A percentile compares a stretch with the other conserved stretches of the same genome.
These are phyloP conservation scores for Sitobion miscanthi DNA, from an alignment of 1,140 invertebrate genomes.

Conservation along the genomic window DNA sequence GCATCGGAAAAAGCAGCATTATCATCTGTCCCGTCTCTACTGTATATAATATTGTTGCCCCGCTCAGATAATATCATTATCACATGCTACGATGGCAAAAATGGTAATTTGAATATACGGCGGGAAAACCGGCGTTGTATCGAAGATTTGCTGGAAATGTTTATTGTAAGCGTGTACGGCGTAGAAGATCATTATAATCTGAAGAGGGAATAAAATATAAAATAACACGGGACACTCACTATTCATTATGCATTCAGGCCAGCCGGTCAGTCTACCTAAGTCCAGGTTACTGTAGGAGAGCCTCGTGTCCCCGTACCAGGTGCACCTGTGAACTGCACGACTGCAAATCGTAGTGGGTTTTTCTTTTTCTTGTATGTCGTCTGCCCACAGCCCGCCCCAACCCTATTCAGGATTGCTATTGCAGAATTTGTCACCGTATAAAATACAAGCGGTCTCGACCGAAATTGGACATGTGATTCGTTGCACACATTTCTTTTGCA, in stretches of 20 bases:
- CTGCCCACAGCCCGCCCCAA: not conserved
- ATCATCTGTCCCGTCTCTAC: not conserved
- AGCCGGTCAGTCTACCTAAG: not conserved
- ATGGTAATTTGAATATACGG: not conserved
- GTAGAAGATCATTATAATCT: not conserved
- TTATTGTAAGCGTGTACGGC: not conserved
- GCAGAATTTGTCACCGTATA: not conserved
- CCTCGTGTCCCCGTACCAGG: too few species aligned
- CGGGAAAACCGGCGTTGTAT: not conserved
- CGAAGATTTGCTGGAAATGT: not conserved
- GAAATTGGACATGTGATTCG: not conserved
- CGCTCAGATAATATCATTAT: not conserved
- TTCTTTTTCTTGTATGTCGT: not conserved
- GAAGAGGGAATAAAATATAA: not conserved
- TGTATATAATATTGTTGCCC: not conserved
- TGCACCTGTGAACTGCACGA: not conserved
- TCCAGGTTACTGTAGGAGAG: not conserved
- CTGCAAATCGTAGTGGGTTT: not conserved
- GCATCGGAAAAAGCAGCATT: not conserved
- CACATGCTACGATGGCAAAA: not conserved
- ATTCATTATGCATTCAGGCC: conserved; percentile 20
- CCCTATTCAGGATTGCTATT: not conserved
- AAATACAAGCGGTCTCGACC: not conserved
- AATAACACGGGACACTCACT: not conserved
- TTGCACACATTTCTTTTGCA: too few species aligned